Evolutionary conservation across 2,113 vertebrate genomes (phyloP).

Genomic region (Accipiter cooperii): DNA sequence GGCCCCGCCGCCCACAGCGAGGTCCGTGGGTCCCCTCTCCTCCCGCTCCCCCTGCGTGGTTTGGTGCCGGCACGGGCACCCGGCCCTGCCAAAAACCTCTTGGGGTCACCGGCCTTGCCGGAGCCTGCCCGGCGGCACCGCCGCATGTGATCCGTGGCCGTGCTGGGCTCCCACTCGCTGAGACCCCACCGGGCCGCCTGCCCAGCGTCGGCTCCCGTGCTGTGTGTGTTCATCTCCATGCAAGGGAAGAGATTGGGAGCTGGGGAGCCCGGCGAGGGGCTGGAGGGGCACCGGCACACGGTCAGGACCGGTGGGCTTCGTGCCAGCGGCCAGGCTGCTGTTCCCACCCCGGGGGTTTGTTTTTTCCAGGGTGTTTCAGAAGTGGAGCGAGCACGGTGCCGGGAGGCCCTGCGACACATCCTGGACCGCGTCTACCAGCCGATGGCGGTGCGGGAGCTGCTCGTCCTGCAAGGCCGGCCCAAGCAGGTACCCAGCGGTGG

Average conservation of each 20-base stretch:
- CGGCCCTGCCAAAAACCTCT: fast-evolving
- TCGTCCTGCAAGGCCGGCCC: slow-evolving; percentile 85
- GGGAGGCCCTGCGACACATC: slow-evolving; percentile 69
- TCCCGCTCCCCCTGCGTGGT: not conserved
- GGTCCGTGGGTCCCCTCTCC: not conserved
- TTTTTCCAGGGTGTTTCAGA: slow-evolving; percentile 71
- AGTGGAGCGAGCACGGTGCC: slow-evolving; percentile 73
- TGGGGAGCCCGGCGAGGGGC: not conserved
- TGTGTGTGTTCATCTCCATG: fast-evolving
- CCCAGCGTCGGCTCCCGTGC: fast-evolving
- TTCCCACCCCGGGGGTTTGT: not conserved
- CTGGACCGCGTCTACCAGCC: slow-evolving; percentile 89
- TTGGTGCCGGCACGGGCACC: fast-evolving
- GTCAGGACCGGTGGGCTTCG: fast-evolving
- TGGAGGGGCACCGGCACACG: not conserved
- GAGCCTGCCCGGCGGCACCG: not conserved
- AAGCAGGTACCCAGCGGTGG: slow-evolving; percentile 74
- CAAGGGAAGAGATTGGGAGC: not conserved
- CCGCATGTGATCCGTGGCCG: fast-evolving
- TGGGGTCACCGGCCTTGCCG: not conserved
- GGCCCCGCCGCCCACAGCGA: not conserved
- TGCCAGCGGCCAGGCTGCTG: fast-evolving
- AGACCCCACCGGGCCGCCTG: too few species aligned
- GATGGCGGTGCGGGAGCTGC: slow-evolving; percentile 84
- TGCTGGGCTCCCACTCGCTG: fast-evolving